These are phyloP conservation scores for Balaeniceps rex DNA, from an alignment of 2,113 vertebrate species.

Conservation along the genomic window DNA sequence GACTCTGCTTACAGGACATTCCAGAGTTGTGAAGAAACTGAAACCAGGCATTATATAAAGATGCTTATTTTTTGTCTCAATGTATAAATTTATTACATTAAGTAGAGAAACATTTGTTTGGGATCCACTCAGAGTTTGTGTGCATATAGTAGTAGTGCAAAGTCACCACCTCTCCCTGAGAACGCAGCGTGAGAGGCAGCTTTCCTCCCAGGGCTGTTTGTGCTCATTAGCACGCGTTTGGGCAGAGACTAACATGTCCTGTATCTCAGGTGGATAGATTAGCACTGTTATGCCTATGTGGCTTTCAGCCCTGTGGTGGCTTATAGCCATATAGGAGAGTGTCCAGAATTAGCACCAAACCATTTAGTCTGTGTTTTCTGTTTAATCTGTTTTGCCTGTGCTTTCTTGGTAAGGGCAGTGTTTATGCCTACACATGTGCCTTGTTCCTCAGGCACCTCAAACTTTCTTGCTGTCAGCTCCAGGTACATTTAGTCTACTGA, in stretches of 20 bases:
- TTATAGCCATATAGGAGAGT: not conserved
- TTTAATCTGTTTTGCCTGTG: not conserved
- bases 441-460: not conserved
- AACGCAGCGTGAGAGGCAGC: not conserved
- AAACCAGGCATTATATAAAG: not conserved
- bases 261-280: not conserved
- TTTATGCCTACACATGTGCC: not conserved
- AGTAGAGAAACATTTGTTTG: not conserved
- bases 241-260: not conserved
- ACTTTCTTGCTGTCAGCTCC: not conserved
- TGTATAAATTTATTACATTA: not conserved
- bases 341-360: not conserved
- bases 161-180: not conserved
- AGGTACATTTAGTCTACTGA: not conserved
- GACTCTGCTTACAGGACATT: not conserved
- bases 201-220: not conserved
- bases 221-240: not conserved
- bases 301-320: not conserved
- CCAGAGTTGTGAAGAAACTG: not conserved
- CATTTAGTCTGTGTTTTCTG: not conserved
- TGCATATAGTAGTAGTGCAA: not conserved
- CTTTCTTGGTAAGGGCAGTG: not conserved
- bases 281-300: not conserved
- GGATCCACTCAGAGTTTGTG: not conserved
- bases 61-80: not conserved